Evolutionary conservation across 2,113 vertebrate species (phyloP).

Genomic region (Perccottus glenii): DNA sequence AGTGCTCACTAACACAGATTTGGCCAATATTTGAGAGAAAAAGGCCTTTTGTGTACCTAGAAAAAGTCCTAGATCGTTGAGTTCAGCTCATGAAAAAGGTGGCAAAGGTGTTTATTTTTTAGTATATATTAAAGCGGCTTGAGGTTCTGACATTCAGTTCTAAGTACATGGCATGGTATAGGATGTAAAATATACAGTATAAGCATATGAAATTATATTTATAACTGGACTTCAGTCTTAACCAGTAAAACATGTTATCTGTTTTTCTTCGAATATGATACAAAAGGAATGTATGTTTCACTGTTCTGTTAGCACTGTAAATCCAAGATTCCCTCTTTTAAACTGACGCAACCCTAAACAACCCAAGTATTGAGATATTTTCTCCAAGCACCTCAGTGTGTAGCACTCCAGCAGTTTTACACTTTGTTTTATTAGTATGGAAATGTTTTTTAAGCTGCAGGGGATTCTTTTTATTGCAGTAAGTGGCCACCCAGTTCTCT

Average conservation of each 20-base stretch:
- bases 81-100: too few relatives aligned
- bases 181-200: too few relatives aligned
- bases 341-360: background rate
- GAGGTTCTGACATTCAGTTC: too few relatives aligned
- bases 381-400: background rate
- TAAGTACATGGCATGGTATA: too few relatives aligned
- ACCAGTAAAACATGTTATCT: background rate
- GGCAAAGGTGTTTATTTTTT: too few relatives aligned
- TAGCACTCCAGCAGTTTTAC: background rate
- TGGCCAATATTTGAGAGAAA: too few relatives aligned
- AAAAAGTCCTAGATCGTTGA: too few relatives aligned
- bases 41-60: too few relatives aligned
- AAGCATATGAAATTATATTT: background rate
- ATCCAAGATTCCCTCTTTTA: background rate
- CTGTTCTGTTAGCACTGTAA: slow-evolving; percentile 4
- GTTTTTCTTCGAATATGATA: background rate
- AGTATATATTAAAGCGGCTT: too few relatives aligned
- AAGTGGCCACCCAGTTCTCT: slow-evolving; percentile 4
- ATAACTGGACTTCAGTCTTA: background rate
- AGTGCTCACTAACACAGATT: too few relatives aligned
- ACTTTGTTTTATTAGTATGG: slow-evolving; percentile 4
- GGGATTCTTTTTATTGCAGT: slow-evolving; percentile 12
- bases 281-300: background rate
- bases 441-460: slow-evolving; percentile 5
- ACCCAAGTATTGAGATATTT: background rate